Base-by-base conservation (phyloP, 2,888 invertebrate species). In the Eupithecia abbreviata region DNA sequence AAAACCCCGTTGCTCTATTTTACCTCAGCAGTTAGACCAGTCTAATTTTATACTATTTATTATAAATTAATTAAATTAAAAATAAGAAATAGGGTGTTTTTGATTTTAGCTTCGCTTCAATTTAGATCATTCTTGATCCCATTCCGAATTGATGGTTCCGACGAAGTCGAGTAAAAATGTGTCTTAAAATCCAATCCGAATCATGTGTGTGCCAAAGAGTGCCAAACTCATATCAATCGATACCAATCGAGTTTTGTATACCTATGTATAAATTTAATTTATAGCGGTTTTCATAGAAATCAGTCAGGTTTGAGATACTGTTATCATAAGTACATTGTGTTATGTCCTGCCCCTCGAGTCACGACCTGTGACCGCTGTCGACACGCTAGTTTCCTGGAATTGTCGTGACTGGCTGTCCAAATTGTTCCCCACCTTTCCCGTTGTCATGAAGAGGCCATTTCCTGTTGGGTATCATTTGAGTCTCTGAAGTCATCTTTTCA, bases 361-460 rank as follows among this genome's bases (percentile, higher is more conserved):
- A 80, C 80, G 82, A 82, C 82, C 82, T 82, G 84, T 79, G 81
- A 81, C 83, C 78, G 18, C 4, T 73, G 66, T 77, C 72, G 58
- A 72, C 77, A 78, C 62, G 65, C 58, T 43, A 71, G 79, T 45
- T 77, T 75, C 58, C 66, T 58, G 77, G 71, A 74, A 77, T 69
- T 72, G 67, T 72, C 71, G 77, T 71, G 74, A 74, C 72, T 74
- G 43, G 49, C 13, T 45, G 65, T 74, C 72, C 49, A 51, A 72
- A 68, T 68, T 30, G 62, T 74, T 49, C 69, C 67, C 72, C 18
- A 71, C 51, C 72, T 58, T 74, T 75, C 42, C 49, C 51, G 72
- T 55, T 62, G 65, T 65, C 66, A 70, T 62, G 68, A 47, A 75
- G 70, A 77, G 30, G 18, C 67, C 67, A 68, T 68, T 45, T 68